These are phyloP conservation scores for Drosophila helvetica DNA, from an alignment of 2,888 invertebrate genomes.

Conservation along the genomic window DNA sequence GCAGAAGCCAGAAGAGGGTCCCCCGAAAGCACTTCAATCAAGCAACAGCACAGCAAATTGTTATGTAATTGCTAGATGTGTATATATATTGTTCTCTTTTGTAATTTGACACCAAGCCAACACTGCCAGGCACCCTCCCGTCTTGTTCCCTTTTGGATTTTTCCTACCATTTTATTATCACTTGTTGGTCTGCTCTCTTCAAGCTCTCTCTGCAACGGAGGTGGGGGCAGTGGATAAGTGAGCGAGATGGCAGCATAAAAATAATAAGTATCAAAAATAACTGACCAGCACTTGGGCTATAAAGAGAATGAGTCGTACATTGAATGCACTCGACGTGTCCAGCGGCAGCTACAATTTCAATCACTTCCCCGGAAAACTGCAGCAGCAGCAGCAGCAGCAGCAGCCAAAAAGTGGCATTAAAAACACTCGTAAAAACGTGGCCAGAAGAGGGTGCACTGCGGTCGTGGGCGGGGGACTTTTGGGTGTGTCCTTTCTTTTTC, in stretches of 20 bases:
- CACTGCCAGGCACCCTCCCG: neutral
- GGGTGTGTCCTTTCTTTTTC: conserved; percentile 11
- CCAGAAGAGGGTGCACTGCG: conserved; percentile 1
- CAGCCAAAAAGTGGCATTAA: conserved; percentile 57
- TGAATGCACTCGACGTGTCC: conserved; percentile 60
- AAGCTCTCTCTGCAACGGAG: neutral
- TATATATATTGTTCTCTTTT: conserved; percentile 22
- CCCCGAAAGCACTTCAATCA: neutral
- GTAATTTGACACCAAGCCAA: conserved; percentile 19
- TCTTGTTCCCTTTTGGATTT: conserved; percentile 4
- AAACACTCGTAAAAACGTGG: conserved; percentile 56
- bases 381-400: conserved; percentile 1
- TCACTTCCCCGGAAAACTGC: conserved; percentile 42
- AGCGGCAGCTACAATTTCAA: conserved; percentile 59
- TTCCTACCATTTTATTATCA: conserved; percentile 43
- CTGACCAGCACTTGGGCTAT: conserved; percentile 52
- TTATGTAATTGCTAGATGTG: conserved; percentile 40
- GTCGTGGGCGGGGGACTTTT: conserved; percentile 7
- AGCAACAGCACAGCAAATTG: conserved; percentile 36
- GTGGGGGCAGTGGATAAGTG: neutral
- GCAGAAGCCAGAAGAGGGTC: conserved; percentile 12
- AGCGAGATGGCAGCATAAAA: conserved; percentile 39
- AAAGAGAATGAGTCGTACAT: conserved; percentile 41
- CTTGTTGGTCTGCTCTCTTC: conserved; percentile 31
- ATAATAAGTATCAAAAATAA: conserved; percentile 59